Conservation (phyloP, 30 jellyfish, hydroid and myxozoan genomes). For the Pseudorhiza aurosa region DNA sequence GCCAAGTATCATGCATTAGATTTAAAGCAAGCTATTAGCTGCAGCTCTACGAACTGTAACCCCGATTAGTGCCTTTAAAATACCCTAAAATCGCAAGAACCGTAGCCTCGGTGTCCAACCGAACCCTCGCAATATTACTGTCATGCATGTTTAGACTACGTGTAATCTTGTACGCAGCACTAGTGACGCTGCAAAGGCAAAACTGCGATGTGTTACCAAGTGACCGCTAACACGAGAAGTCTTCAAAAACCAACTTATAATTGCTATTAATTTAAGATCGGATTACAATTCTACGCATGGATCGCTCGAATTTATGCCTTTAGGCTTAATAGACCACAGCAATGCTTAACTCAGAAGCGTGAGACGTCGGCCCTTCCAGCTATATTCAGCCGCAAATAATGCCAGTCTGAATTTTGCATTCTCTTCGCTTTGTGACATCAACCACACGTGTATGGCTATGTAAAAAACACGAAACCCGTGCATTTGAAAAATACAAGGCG, state of each 20-base stretch:
- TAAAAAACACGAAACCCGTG: conserved; percentile 3
- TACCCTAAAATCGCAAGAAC: too few species aligned
- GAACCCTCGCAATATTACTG: too few species aligned
- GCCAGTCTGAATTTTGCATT: neutral
- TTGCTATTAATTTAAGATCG: conserved; percentile 2
- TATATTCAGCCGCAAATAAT: conserved; percentile 1
- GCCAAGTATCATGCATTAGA: too few species aligned
- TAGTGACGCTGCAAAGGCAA: too few species aligned
- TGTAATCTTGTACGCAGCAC: too few species aligned
- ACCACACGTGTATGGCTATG: neutral
- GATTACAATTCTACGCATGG: neutral
- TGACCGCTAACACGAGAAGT: too few species aligned
- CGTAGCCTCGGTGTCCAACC: too few species aligned
- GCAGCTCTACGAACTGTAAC: too few species aligned
- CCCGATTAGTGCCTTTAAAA: too few species aligned
- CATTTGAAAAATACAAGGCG: neutral
- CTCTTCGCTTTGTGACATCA: neutral
- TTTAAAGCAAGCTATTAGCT: too few species aligned
- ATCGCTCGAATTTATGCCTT: neutral
- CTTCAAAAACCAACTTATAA: neutral
- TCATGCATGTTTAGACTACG: too few species aligned
- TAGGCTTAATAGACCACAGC: neutral
- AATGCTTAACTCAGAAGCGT: neutral
- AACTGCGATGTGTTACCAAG: too few species aligned
- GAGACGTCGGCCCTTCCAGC: neutral